A percentile compares a stretch with the other conserved stretches of the same genome.
phyloP scores from a whole-genome alignment of 1,140 invertebrate species.

The Wiebesia pumilae region DNA sequence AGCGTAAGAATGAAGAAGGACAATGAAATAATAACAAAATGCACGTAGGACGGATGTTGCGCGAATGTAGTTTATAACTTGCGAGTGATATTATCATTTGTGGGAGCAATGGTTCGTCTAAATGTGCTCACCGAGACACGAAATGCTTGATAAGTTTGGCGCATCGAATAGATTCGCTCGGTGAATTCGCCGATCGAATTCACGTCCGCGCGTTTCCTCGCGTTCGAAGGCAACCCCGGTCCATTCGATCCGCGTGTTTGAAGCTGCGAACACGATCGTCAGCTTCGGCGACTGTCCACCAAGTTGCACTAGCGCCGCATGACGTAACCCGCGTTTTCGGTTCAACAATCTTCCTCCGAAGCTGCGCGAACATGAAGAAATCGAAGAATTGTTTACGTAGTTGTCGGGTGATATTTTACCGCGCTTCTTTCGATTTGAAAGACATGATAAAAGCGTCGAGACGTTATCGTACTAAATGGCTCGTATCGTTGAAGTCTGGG shows the following conservation, averaged over 20 bases:
- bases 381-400: not conserved
- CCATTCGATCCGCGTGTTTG: not conserved
- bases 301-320: conserved; percentile 16
- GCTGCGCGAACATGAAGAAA: not conserved
- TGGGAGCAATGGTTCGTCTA: not conserved
- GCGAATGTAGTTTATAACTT: not conserved
- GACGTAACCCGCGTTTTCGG: not conserved
- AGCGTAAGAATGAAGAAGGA: not conserved
- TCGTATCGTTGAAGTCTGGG: too few relatives aligned
- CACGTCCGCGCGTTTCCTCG: conserved; percentile 56
- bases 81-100: not conserved
- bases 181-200: too few relatives aligned
- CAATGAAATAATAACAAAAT: too few relatives aligned
- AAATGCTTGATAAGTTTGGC: too few relatives aligned
- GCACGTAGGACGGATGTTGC: not conserved
- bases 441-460: too few relatives aligned
- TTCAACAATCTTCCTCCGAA: not conserved
- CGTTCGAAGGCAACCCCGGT: conserved; percentile 35
- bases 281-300: conserved; percentile 7
- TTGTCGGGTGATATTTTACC: not conserved
- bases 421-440: not conserved
- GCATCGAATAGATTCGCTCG: too few relatives aligned
- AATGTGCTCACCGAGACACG: too few relatives aligned
- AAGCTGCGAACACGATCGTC: not conserved
- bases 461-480: too few relatives aligned